These are phyloP conservation scores for Hoplodrina ambigua DNA, from an alignment of 2,888 invertebrate species.

Conservation along the genomic window DNA sequence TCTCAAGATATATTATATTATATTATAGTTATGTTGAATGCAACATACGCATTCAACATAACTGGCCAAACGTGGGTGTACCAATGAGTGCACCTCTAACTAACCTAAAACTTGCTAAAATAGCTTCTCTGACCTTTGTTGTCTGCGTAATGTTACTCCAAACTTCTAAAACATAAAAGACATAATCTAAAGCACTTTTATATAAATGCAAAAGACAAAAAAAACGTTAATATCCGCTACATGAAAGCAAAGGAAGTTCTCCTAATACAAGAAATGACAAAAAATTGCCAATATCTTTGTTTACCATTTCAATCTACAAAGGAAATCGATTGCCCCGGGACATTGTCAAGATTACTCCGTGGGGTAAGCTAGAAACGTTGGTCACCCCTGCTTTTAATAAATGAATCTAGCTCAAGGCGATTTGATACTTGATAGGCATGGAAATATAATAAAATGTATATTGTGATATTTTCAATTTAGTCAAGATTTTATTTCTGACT, in stretches of 20 bases:
- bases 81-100: too few species aligned
- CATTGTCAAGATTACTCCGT: constrained; percentile 76
- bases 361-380: constrained; percentile 66
- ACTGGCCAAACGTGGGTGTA: too few species aligned
- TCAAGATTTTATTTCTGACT: neutral
- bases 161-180: neutral
- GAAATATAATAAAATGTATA: constrained; percentile 26
- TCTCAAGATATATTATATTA: too few species aligned
- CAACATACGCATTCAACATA: too few species aligned
- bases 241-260: constrained; percentile 58
- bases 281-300: constrained; percentile 83
- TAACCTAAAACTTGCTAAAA: too few species aligned
- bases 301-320: constrained; percentile 84
- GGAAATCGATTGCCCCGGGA: constrained; percentile 85
- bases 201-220: neutral
- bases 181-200: neutral
- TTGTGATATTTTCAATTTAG: constrained; percentile 19
- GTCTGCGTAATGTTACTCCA: neutral
- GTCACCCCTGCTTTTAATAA: constrained; percentile 80
- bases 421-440: constrained; percentile 46
- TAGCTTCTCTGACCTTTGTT: too few species aligned
- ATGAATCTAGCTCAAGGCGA: constrained; percentile 71
- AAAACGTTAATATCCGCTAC: constrained; percentile 42
- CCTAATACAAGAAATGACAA: constrained; percentile 66
- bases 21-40: too few species aligned